Percentiles rank a stretch among this genome's conserved stretches.
Conservation (phyloP, 1,140 invertebrate species). For the Microvelia longipes region DNA sequence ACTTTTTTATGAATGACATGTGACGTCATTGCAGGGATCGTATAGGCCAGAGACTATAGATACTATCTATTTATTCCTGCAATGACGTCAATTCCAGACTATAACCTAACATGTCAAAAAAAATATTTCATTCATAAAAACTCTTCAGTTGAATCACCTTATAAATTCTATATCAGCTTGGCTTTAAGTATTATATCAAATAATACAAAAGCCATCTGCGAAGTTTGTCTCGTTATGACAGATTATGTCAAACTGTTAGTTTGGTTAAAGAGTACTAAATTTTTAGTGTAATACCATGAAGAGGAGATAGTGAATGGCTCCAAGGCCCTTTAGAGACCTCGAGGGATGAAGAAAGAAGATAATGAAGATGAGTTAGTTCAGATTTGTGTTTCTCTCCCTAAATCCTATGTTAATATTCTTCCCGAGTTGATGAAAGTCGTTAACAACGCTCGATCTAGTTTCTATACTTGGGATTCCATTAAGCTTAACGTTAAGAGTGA, state of each 20-base stretch:
- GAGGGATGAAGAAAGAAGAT: neutral
- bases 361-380: neutral
- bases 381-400: neutral
- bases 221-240: neutral
- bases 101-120: too few species aligned
- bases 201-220: too few species aligned
- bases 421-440: neutral
- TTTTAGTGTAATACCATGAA: neutral
- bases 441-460: neutral
- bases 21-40: too few species aligned
- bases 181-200: too few species aligned
- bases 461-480: neutral
- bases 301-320: neutral
- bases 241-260: neutral
- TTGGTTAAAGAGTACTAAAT: neutral
- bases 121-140: too few species aligned
- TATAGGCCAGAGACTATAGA: too few species aligned
- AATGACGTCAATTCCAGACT: too few species aligned
- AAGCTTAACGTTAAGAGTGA: neutral
- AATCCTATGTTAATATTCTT: neutral
- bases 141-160: too few species aligned
- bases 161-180: too few species aligned
- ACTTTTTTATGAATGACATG: too few species aligned
- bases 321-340: neutral
- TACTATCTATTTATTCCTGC: too few species aligned